Percentiles rank a stretch among this genome's conserved stretches.
These are phyloP conservation scores for Philopedon plagiatum DNA, from an alignment of 2,888 invertebrate genomes.

Conservation along the genomic window DNA sequence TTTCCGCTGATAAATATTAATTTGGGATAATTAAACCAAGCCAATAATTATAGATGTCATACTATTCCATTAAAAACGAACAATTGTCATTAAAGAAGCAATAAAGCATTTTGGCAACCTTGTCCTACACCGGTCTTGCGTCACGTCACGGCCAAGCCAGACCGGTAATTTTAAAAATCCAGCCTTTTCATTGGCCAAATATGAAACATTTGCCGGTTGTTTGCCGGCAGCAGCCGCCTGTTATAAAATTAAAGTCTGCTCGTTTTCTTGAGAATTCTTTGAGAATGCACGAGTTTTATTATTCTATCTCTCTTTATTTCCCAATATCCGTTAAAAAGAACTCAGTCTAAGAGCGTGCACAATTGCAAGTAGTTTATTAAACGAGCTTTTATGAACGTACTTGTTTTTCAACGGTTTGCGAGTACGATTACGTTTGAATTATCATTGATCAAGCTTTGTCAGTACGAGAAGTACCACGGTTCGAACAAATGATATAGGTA, in stretches of 20 bases:
- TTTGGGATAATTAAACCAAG: not conserved
- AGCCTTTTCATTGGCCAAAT: slow-evolving; percentile 31
- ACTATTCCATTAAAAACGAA: not conserved
- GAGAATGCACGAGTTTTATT: not conserved
- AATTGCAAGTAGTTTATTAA: not conserved
- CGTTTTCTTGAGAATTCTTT: slow-evolving; percentile 9
- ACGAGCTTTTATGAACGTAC: not conserved
- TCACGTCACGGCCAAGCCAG: slow-evolving; percentile 2
- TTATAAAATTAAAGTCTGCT: slow-evolving; percentile 30
- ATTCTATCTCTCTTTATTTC: not conserved
- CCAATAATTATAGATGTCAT: not conserved
- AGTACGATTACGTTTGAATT: slow-evolving; percentile 2
- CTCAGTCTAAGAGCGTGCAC: not conserved
- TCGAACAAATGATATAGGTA: not conserved
- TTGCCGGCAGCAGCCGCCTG: slow-evolving; percentile 28
- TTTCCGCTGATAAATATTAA: not conserved
- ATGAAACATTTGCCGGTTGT: slow-evolving; percentile 26
- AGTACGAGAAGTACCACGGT: slow-evolving; percentile 12
- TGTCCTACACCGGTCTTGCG: slow-evolving; percentile 12
- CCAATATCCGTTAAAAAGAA: not conserved
- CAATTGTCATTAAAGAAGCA: not conserved
- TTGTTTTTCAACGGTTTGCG: slow-evolving; percentile 15
- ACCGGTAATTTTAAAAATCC: slow-evolving; percentile 28
- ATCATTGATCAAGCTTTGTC: not conserved
- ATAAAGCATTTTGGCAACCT: slow-evolving; percentile 33